Conservation (phyloP, 2,113 vertebrate species). For the Gavia stellata region DNA sequence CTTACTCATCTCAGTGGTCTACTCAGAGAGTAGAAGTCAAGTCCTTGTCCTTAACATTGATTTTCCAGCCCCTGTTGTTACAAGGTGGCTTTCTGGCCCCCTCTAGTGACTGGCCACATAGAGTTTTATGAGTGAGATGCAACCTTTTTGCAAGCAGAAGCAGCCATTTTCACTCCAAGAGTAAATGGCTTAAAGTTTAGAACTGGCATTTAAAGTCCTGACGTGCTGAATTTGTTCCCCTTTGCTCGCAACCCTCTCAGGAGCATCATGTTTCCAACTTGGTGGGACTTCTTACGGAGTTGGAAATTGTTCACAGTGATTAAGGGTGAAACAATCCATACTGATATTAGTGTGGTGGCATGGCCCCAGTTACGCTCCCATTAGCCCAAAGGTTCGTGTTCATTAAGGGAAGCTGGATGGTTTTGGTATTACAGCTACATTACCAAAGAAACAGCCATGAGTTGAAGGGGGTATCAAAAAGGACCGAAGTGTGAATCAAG, state of each 20-base stretch:
- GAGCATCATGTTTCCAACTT: not conserved
- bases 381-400: not conserved
- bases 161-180: not conserved
- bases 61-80: not conserved
- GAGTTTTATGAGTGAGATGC: not conserved
- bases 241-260: not conserved
- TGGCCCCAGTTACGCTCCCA: not conserved
- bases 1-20: not conserved
- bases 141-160: not conserved
- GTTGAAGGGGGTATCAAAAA: not conserved
- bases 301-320: not conserved
- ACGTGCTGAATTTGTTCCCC: not conserved
- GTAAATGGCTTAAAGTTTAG: not conserved
- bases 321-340: not conserved
- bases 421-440: not conserved
- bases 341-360: not conserved
- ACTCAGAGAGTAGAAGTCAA: not conserved
- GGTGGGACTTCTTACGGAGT: not conserved
- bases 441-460: not conserved
- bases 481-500: not conserved
- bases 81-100: slow-evolving; percentile 20
- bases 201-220: not conserved
- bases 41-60: not conserved
- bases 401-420: not conserved
- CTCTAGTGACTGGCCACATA: slow-evolving; percentile 18